These are phyloP conservation scores for Drosophila baimaii DNA, from an alignment of 1,140 invertebrate species.

Conservation along the genomic window DNA sequence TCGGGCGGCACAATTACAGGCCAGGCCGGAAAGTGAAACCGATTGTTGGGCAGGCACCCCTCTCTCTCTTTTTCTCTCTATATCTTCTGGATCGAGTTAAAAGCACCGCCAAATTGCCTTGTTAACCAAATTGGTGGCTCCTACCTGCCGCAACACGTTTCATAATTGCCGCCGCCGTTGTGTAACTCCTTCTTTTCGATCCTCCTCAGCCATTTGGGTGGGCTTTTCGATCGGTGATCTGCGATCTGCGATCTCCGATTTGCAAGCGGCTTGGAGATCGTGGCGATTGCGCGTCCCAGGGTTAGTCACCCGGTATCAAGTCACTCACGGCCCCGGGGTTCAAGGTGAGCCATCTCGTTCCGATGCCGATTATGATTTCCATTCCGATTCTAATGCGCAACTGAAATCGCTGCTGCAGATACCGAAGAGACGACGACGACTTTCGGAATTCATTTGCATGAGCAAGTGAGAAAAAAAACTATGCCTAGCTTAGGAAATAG, in stretches of 20 bases:
- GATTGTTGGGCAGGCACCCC: constrained; percentile 33
- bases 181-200: constrained; percentile 50
- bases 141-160: constrained; percentile 52
- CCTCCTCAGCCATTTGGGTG: constrained; percentile 49
- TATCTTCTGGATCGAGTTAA: constrained; percentile 12
- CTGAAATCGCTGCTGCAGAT: constrained; percentile 19
- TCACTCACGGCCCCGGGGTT: constrained; percentile 48
- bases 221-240: constrained; percentile 12
- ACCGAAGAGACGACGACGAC: constrained; percentile 25
- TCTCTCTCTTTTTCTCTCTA: not conserved
- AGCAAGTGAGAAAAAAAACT: constrained; percentile 7
- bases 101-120: constrained; percentile 67
- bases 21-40: constrained; percentile 77
- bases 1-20: constrained; percentile 73
- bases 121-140: constrained; percentile 76
- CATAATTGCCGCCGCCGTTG: constrained; percentile 55
- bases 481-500: not conserved
- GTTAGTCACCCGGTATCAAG: constrained; percentile 52
- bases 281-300: constrained; percentile 44
- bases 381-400: constrained; percentile 58
- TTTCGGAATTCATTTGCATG: constrained; percentile 6
- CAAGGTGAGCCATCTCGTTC: constrained; percentile 65
- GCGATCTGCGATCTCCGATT: constrained; percentile 2
- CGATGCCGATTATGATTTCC: constrained; percentile 26
- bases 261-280: constrained; percentile 45